These are phyloP conservation scores for Coccyzus lansbergi DNA, from an alignment of 2,797 vertebrate genomes.

Conservation along the genomic window DNA sequence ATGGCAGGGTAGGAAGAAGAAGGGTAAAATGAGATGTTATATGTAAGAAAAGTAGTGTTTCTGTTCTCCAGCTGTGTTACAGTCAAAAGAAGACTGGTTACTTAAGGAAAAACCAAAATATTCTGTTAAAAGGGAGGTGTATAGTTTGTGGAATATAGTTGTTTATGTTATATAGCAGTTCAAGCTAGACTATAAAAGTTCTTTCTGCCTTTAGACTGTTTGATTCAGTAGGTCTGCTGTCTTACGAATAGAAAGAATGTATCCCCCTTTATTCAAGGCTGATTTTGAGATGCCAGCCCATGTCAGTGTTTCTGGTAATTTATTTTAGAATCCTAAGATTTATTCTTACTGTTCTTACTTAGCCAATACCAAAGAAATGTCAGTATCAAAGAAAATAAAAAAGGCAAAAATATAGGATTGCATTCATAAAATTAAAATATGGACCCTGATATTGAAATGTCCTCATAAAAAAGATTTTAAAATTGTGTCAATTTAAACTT, in stretches of 20 bases:
- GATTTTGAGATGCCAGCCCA: background rate
- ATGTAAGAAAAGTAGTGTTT: background rate
- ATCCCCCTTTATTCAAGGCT: background rate
- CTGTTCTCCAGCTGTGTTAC: background rate
- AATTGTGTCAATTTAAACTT: background rate
- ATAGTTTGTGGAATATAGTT: background rate
- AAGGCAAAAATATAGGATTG: background rate
- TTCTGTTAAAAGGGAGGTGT: background rate
- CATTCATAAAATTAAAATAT: constrained; percentile 20
- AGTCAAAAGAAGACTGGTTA: background rate
- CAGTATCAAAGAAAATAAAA: background rate
- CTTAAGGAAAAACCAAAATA: background rate
- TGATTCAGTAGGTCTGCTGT: background rate
- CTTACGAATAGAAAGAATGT: background rate
- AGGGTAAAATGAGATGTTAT: background rate
- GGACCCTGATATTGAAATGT: background rate
- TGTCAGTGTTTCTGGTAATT: background rate
- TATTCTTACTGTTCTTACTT: background rate
- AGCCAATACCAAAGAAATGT: background rate
- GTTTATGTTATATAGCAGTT: background rate
- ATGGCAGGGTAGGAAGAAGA: background rate
- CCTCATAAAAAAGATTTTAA: background rate
- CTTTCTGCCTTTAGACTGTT: background rate
- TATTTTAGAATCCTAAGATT: background rate
- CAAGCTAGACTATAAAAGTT: background rate